These are phyloP conservation scores for Caenorhabditis tropicalis DNA, from an alignment of 1,140 invertebrate species.

Conservation along the genomic window DNA sequence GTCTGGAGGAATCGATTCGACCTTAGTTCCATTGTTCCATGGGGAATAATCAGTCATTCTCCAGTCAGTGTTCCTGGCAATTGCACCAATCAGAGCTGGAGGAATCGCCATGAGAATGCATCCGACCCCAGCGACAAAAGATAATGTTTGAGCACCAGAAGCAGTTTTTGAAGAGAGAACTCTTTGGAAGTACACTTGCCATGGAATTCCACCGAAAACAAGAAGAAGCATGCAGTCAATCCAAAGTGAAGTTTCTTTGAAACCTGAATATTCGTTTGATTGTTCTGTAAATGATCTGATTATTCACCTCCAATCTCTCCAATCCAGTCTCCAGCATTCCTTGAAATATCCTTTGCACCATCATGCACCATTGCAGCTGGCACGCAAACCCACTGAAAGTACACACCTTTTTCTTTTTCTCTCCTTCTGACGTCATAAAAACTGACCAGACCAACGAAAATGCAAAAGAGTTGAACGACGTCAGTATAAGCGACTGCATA, in stretches of 20 bases:
- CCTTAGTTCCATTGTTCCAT: slow-evolving; percentile 71
- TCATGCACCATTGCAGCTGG: slow-evolving; percentile 91
- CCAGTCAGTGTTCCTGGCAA: slow-evolving; percentile 84
- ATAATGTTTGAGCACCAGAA: slow-evolving; percentile 87
- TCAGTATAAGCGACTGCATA: slow-evolving; percentile 98
- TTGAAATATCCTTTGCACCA: slow-evolving; percentile 76
- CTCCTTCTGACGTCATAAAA: slow-evolving; percentile 37
- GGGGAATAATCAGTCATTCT: slow-evolving; percentile 66
- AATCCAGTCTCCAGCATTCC: slow-evolving; percentile 80
- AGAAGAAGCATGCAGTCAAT: slow-evolving; percentile 88
- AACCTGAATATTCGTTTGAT: slow-evolving; percentile 77
- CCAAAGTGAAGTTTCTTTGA: slow-evolving; percentile 82
- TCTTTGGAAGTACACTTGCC: slow-evolving; percentile 98
- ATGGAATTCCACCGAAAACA: slow-evolving; percentile 95
- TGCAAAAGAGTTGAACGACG: slow-evolving; percentile 97
- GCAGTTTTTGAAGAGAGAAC: slow-evolving; percentile 94
- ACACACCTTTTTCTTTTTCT: background rate
- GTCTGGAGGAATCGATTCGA: slow-evolving; percentile 73
- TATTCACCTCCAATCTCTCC: slow-evolving; percentile 74
- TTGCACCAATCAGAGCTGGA: slow-evolving; percentile 91
- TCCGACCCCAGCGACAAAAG: slow-evolving; percentile 92
- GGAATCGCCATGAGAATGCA: slow-evolving; percentile 96
- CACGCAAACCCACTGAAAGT: slow-evolving; percentile 87
- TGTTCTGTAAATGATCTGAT: too few species aligned
- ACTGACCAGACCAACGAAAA: slow-evolving; percentile 89